Base-by-base conservation (phyloP, 2,888 invertebrate species). In the Bellardia bayeri region DNA sequence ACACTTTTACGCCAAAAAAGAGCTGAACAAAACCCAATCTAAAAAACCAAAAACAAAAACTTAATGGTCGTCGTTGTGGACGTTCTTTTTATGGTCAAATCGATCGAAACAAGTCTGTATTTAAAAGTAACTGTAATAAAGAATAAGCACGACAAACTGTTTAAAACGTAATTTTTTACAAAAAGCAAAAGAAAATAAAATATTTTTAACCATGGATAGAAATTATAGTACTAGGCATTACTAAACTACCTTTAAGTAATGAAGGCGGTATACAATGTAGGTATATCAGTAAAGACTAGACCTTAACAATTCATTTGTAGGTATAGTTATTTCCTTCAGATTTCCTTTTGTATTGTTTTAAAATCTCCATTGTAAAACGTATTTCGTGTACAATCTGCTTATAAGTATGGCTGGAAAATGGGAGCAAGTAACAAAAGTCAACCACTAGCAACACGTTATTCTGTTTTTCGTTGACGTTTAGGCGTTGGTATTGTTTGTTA, bases 61-160 rank as follows among this genome's bases (percentile, higher is more conserved):
- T 51, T 75, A 75, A 80, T 75, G 78, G 76, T 45, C 56, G 42
- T 75, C 69, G 86, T 37, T 45, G 71, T 72, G 63, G 71, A 81
- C 33, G 63, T 81, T 75, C 80, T 86, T 66, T 69, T 80, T 86
- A 83, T 86, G 83, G 86, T 83, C 71, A 86, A 86, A 76, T 83
- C 86, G 83, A 80, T 86, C 86, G 83, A 82, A 86, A 76, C 83
- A 45, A 76, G 83, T 86, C 81, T 86, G 42, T 58, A 37, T 54
- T 66, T 37, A 82, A 82, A 82, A 82, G 64, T 82, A 72, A 82
- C 81, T 64, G 64, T 74, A 64, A 23, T 56, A 82, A 72, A 74
- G 81, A 37, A 6, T 33, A 64, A 16, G 1, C 74, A 64, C 81
- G 49, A 30, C 8, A 56, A 66, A 56, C 8, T 54, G 16, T 54